phyloP scores from a whole-genome alignment of 2,888 invertebrate species.

The Papilio protenor region DNA sequence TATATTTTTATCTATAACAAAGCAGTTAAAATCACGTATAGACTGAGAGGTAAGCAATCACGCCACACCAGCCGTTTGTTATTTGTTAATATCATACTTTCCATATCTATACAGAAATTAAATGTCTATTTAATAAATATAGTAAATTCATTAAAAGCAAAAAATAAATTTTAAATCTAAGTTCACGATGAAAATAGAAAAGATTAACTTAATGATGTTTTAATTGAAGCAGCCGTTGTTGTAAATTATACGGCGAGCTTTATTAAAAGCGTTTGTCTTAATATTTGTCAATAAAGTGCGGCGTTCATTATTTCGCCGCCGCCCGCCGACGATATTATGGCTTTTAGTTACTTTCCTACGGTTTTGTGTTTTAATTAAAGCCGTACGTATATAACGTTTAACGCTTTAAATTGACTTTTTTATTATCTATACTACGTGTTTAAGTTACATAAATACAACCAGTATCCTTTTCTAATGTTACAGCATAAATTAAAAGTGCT shows the following conservation, averaged over 20 bases:
- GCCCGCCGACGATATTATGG: neutral
- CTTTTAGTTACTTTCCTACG: constrained; percentile 10
- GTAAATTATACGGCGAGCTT: constrained; percentile 34
- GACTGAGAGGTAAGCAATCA: neutral
- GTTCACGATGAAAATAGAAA: neutral
- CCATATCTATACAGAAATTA: neutral
- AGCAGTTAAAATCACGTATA: neutral
- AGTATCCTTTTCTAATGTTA: neutral
- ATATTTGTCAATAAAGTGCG: constrained; percentile 40
- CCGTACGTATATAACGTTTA: neutral
- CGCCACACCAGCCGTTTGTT: neutral
- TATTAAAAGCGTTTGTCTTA: constrained; percentile 42
- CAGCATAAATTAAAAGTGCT: neutral
- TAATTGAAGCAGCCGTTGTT: neutral
- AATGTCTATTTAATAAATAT: neutral
- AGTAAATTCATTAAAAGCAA: neutral
- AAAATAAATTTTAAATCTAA: neutral
- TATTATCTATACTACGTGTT: neutral
- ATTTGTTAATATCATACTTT: neutral
- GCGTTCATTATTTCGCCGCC: constrained; percentile 15
- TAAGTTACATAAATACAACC: neutral
- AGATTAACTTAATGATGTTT: constrained; percentile 28
- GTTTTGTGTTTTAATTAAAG: constrained; percentile 32
- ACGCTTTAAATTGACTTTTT: neutral
- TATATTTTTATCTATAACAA: neutral